These are phyloP conservation scores for Columba guinea DNA, from an alignment of 2,797 vertebrate genomes.

Conservation along the genomic window DNA sequence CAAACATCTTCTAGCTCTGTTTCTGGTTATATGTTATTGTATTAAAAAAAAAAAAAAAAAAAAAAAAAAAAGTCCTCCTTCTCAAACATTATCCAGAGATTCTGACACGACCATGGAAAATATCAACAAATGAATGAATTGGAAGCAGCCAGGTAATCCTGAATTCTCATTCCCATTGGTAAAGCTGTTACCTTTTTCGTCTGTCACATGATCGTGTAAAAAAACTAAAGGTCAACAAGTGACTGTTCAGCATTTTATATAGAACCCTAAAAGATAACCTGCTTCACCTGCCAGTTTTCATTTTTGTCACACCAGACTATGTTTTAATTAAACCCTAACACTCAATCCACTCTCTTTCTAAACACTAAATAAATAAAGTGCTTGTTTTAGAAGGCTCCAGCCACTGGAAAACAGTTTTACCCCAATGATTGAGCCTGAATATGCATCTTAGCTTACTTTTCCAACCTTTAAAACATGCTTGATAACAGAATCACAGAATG, in stretches of 20 bases:
- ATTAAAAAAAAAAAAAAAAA: not conserved
- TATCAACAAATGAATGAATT: not conserved
- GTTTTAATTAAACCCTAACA: not conserved
- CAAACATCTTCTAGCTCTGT: not conserved
- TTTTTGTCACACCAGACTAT: not conserved
- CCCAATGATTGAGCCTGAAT: not conserved
- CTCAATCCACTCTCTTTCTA: not conserved
- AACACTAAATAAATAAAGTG: not conserved
- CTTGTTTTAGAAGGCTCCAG: not conserved
- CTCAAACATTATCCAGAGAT: not conserved
- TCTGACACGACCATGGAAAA: not conserved
- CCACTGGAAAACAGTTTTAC: not conserved
- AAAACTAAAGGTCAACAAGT: not conserved
- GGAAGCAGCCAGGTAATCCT: not conserved
- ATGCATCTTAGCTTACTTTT: not conserved
- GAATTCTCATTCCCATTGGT: not conserved
- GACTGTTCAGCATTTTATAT: not conserved
- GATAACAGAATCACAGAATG: not conserved
- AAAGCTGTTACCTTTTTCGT: not conserved
- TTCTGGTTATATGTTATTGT: not conserved
- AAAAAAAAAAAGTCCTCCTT: not conserved
- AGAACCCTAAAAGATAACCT: not conserved
- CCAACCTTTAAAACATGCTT: not conserved
- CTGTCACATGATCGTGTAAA: not conserved
- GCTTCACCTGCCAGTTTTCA: not conserved